Conservation (phyloP, 2,113 vertebrate genomes). For the Madoqua kirkii region DNA sequence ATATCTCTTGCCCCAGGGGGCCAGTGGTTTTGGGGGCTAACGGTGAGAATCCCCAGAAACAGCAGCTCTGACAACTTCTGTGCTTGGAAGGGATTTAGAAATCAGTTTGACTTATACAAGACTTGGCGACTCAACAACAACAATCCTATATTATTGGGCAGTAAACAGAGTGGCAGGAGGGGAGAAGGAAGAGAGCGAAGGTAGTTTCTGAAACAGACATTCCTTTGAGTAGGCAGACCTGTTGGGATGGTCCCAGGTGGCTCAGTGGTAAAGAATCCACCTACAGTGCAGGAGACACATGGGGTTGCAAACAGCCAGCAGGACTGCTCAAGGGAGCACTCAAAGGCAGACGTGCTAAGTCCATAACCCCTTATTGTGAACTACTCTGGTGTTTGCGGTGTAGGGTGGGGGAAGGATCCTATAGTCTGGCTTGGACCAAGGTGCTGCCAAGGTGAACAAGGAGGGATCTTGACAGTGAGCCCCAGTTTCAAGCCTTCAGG, state of each 20-base stretch:
- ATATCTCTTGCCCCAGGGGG: neutral
- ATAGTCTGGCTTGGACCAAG: neutral
- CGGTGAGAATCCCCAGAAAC: neutral
- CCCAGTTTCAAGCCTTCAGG: neutral
- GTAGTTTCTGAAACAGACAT: constrained; percentile 22
- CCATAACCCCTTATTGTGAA: neutral
- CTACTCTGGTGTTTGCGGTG: neutral
- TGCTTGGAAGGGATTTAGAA: neutral
- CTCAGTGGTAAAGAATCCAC: neutral
- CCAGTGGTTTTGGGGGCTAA: neutral
- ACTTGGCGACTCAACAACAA: neutral
- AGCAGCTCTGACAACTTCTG: neutral
- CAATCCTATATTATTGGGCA: neutral
- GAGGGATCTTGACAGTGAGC: neutral
- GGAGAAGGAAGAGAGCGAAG: neutral
- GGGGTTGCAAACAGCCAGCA: neutral
- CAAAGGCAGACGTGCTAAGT: neutral
- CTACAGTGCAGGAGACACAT: neutral
- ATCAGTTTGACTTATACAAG: neutral
- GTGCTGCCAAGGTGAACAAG: neutral
- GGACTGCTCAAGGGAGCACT: neutral
- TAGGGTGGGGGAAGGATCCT: neutral
- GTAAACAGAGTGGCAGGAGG: neutral
- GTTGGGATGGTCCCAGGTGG: neutral
- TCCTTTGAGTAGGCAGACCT: neutral